phyloP scores from a whole-genome alignment of 2,888 invertebrate species.

The Chalcis sispes region DNA sequence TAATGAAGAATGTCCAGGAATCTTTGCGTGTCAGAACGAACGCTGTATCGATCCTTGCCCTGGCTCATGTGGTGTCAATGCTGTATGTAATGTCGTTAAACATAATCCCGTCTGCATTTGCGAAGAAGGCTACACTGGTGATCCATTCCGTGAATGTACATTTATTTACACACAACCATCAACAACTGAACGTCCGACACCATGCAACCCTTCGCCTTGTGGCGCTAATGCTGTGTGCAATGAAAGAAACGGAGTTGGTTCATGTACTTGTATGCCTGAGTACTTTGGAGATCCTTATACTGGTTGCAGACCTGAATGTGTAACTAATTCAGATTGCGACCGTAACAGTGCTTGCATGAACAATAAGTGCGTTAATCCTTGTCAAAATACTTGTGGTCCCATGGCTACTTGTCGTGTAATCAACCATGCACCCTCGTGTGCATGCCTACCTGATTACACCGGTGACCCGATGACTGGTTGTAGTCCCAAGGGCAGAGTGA shows the following conservation, averaged over 20 bases:
- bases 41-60: conserved; percentile 90
- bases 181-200: conserved; percentile 79
- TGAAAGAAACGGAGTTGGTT: conserved; percentile 88
- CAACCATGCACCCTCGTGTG: conserved; percentile 89
- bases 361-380: conserved; percentile 91
- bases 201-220: conserved; percentile 91
- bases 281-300: conserved; percentile 93
- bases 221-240: conserved; percentile 91
- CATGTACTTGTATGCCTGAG: conserved; percentile 88
- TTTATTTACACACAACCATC: conserved; percentile 74
- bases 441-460: conserved; percentile 86
- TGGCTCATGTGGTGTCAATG: conserved; percentile 88
- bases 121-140: conserved; percentile 86
- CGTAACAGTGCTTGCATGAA: conserved; percentile 87
- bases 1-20: conserved; percentile 90
- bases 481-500: conserved; percentile 59
- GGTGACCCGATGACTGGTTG: conserved; percentile 85
- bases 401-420: conserved; percentile 88
- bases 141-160: conserved; percentile 88
- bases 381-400: conserved; percentile 88
- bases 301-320: conserved; percentile 91
- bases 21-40: conserved; percentile 89
- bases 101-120: conserved; percentile 92
- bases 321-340: conserved; percentile 88
- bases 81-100: conserved; percentile 87